phyloP scores from a whole-genome alignment of 2,888 invertebrate genomes.

The Pemphredon lugubris region DNA sequence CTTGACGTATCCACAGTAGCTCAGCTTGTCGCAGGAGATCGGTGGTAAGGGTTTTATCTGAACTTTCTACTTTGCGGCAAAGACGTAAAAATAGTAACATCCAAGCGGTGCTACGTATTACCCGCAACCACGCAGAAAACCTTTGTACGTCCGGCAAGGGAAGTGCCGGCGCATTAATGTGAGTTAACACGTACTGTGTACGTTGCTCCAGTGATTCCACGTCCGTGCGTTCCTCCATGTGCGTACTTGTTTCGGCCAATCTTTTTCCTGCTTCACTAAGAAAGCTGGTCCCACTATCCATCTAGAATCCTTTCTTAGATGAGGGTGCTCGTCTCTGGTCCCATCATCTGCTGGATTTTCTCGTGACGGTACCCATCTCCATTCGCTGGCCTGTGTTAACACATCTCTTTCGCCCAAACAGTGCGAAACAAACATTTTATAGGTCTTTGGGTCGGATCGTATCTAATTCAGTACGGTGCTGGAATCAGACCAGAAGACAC shows the following conservation, averaged over 20 bases:
- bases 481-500: not conserved
- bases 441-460: not conserved
- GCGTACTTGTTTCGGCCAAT: not conserved
- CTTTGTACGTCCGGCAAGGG: not conserved
- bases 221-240: not conserved
- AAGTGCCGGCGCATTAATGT: not conserved
- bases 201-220: too few relatives aligned
- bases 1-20: not conserved
- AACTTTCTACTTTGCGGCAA: not conserved
- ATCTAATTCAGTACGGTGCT: not conserved
- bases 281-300: not conserved
- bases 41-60: not conserved
- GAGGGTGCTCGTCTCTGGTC: not conserved
- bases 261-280: not conserved
- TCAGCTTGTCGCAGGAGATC: not conserved
- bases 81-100: not conserved
- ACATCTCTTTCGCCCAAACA: slow-evolving; percentile 5
- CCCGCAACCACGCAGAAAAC: not conserved
- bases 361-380: slow-evolving; percentile 1
- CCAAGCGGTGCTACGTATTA: not conserved
- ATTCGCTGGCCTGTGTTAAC: not conserved
- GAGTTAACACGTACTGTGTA: not conserved
- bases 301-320: not conserved
- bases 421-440: not conserved
- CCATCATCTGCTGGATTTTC: slow-evolving; percentile 7